phyloP scores from a whole-genome alignment of 2,888 invertebrate genomes.

The Agrotis clavis region DNA sequence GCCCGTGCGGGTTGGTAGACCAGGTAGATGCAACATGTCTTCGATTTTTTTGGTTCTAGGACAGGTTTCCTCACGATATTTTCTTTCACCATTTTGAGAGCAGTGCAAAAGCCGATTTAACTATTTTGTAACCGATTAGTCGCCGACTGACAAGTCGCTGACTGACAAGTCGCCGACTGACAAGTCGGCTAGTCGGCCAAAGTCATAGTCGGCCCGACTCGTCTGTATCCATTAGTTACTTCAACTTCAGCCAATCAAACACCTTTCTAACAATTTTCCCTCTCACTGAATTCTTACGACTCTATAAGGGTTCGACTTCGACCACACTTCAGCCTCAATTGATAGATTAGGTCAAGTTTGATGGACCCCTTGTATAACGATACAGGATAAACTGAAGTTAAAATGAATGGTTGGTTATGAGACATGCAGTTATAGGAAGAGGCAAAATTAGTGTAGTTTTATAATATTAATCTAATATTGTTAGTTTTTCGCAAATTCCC shows the following conservation, averaged over 20 bases:
- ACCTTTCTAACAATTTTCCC: constrained; percentile 50
- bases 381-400: constrained; percentile 38
- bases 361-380: constrained; percentile 33
- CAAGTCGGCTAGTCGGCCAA: no score
- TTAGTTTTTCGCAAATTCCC: background rate
- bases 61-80: no score
- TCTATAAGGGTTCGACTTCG: constrained; percentile 39
- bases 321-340: constrained; percentile 38
- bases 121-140: no score
- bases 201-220: no score
- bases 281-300: constrained; percentile 51
- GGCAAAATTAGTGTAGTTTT: constrained; percentile 1
- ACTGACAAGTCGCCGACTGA: no score
- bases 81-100: no score
- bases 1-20: no score
- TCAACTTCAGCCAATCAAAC: constrained; percentile 36
- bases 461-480: background rate
- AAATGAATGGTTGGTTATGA: constrained; percentile 22
- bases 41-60: no score
- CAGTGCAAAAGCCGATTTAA: no score
- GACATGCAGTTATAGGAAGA: background rate
- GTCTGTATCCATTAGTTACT: background rate
- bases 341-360: constrained; percentile 49
- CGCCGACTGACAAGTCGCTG: no score
- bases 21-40: no score